phyloP scores from a whole-genome alignment of 2,113 vertebrate genomes.

The Nothoprocta pentlandii region DNA sequence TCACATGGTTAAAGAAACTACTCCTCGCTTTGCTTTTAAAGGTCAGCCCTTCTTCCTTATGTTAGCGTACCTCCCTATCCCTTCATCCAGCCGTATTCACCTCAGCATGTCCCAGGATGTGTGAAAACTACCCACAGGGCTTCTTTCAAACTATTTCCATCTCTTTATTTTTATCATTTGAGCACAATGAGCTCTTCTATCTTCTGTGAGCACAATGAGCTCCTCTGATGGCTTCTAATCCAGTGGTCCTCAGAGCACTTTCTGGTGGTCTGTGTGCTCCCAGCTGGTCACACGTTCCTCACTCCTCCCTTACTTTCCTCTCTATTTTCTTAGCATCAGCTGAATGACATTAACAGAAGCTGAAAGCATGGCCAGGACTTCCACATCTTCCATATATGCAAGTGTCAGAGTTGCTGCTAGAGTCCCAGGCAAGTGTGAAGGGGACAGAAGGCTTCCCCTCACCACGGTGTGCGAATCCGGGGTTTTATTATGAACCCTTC shows the following conservation, averaged over 20 bases:
- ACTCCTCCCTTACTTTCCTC: not conserved
- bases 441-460: not conserved
- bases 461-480: not conserved
- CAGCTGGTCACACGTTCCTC: not conserved
- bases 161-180: too few species aligned
- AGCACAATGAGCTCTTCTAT: too few species aligned
- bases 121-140: not conserved
- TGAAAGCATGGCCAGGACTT: not conserved
- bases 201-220: too few species aligned
- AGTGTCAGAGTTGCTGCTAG: not conserved
- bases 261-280: fast-evolving
- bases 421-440: not conserved
- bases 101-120: not conserved
- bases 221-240: not conserved
- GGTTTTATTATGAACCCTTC: not conserved
- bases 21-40: not conserved
- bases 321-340: not conserved
- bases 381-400: fast-evolving
- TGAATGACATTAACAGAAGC: not conserved
- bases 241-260: not conserved
- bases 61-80: not conserved
- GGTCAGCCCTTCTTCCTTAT: not conserved
- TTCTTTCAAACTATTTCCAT: not conserved
- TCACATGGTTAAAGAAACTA: not conserved
- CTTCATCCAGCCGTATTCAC: not conserved